Evolutionary conservation across 2,113 vertebrate genomes (phyloP), one percentile per base, ranked within the genome.

Genomic region (Sylvia atricapilla): DNA sequence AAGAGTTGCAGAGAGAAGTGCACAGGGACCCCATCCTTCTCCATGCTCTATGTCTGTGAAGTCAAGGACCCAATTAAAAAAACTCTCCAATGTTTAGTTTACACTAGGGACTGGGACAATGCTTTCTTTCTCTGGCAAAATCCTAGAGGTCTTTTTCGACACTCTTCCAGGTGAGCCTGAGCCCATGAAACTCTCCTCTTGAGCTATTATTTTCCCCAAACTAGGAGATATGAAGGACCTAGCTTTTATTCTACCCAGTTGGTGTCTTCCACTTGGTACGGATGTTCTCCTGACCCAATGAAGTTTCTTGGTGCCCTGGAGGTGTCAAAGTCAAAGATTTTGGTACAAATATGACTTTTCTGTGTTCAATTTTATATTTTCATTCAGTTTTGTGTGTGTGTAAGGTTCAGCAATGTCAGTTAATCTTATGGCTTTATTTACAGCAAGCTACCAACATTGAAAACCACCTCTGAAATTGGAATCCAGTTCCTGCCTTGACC

Each of bases 341-440:
- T 66, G 9, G 9, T 60, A 66, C 43, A 10, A 87, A 28, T 28
- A 35, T 35, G 37, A 52, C 20, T 78, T 67, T 47, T 21, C 15
- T 91, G 17, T 46, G 11, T 67, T 93, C 86, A 64, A 77, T 60
- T 74, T 83, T 37, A 47, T 85, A 39, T 62, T 86, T 87, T 93
- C 78, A 15, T 24, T 64, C 33, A 75, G 15, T 8, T 91, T 87
- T 87, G 12, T 76, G 10, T 59, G 15, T 47, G 6, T 33, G 5
- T 68, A 56, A 78, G 22, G 16, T 83, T 93, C 55, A 70, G 23
- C 22, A 52, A 81, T 9, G 3, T 52, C 68, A 84, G 0, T 86
- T 90, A 84, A 64, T 88, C 30, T 66, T 62, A 64, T 13, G 49
- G 2, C 4, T 75, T 89, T 91, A 62, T 93, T 92, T 95, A 75